Evolutionary conservation across 2,888 invertebrate species (phyloP).

Genomic region (Pyrrhia umbra): DNA sequence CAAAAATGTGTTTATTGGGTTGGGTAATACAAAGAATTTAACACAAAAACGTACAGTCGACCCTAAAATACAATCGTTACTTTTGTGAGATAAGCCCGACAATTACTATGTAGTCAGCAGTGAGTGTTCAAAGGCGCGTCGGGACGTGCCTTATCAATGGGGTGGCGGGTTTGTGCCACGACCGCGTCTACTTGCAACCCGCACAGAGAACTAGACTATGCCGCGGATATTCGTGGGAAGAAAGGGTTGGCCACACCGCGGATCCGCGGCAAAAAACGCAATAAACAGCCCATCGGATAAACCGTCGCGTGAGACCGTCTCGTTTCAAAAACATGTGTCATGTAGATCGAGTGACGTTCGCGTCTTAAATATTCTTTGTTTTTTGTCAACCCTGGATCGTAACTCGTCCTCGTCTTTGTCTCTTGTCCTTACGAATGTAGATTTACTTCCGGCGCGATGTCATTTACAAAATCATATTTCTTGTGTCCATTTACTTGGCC

Average conservation of each 20-base stretch:
- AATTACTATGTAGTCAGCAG: slow-evolving; percentile 66
- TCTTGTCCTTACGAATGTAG: slow-evolving; percentile 40
- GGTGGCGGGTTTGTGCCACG: slow-evolving; percentile 70
- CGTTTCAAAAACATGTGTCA: slow-evolving; percentile 61
- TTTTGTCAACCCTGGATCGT: slow-evolving; percentile 36
- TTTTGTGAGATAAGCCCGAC: slow-evolving; percentile 58
- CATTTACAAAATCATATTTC: slow-evolving; percentile 38
- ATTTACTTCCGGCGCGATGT: slow-evolving; percentile 45
- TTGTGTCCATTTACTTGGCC: slow-evolving; percentile 28
- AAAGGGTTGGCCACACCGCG: slow-evolving; percentile 68
- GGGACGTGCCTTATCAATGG: slow-evolving; percentile 79
- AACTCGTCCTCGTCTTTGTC: slow-evolving; percentile 37
- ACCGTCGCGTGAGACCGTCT: slow-evolving; percentile 69
- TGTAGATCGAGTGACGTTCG: slow-evolving; percentile 51
- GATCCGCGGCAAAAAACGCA: slow-evolving; percentile 65
- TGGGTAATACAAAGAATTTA: slow-evolving; percentile 32
- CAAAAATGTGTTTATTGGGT: slow-evolving; percentile 20
- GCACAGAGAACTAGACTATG: slow-evolving; percentile 65
- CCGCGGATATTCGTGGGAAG: slow-evolving; percentile 78
- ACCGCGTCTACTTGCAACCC: slow-evolving; percentile 57
- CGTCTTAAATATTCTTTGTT: slow-evolving; percentile 46
- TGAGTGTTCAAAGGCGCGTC: slow-evolving; percentile 68
- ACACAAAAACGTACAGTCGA: slow-evolving; percentile 35
- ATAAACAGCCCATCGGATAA: slow-evolving; percentile 56
- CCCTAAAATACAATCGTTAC: slow-evolving; percentile 57